Percentiles rank a stretch among this genome's conserved stretches.
Conservation (phyloP, 2,113 vertebrate genomes). For the Anthoscopus minutus region DNA sequence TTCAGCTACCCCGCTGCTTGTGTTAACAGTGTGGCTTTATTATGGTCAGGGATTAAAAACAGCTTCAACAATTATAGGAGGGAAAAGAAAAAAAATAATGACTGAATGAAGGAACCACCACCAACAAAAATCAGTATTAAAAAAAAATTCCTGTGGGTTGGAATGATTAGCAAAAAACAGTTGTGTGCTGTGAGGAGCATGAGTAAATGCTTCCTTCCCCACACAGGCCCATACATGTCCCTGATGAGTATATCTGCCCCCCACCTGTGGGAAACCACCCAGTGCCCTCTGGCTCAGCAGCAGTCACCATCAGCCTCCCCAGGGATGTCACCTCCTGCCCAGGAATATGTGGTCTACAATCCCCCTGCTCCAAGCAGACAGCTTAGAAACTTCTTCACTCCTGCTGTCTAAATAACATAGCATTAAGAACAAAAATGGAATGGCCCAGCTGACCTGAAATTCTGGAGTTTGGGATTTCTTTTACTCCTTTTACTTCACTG, state of each 20-base stretch:
- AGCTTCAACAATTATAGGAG: conserved; percentile 28
- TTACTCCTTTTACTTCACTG: neutral
- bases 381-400: conserved; percentile 49
- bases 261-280: neutral
- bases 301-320: neutral
- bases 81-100: neutral
- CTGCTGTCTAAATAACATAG: neutral
- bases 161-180: conserved; percentile 29
- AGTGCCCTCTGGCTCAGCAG: neutral
- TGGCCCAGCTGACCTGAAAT: neutral
- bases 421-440: neutral
- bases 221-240: neutral
- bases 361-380: neutral
- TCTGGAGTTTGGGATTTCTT: neutral
- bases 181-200: neutral
- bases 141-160: conserved; percentile 20
- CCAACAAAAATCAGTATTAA: neutral
- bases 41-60: conserved; percentile 58
- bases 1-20: conserved; percentile 26
- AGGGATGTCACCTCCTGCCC: conserved; percentile 28
- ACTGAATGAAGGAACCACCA: neutral
- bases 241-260: neutral
- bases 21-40: conserved; percentile 62
- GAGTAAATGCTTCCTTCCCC: neutral
- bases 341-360: neutral